phyloP scores from a whole-genome alignment of 2,888 invertebrate genomes.

The Lamellibrachia satsuma region DNA sequence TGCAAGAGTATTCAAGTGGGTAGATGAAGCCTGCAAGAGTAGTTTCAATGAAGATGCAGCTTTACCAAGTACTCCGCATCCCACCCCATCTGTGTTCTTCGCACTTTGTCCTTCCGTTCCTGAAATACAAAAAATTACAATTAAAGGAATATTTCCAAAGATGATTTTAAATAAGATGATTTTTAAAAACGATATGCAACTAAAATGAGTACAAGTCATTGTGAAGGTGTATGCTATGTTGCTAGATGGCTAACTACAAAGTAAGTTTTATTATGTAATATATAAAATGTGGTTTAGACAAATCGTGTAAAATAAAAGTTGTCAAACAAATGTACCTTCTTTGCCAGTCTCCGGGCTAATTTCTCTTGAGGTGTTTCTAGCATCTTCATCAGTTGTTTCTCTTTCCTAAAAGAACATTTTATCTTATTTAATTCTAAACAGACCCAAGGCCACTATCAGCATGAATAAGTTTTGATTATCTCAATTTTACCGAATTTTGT shows the following conservation, averaged over 20 bases:
- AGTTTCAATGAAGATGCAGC: not conserved
- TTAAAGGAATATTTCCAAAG: conserved; percentile 32
- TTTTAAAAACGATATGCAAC: not conserved
- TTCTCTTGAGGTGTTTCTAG: conserved; percentile 97
- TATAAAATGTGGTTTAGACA: no score
- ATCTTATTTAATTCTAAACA: not conserved
- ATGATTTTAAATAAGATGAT: not conserved
- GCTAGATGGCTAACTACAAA: no score
- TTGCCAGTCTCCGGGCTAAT: conserved; percentile 80
- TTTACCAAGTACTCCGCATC: conserved; percentile 86
- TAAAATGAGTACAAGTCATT: no score
- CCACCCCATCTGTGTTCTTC: conserved; percentile 96
- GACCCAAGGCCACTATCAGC: not conserved
- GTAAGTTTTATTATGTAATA: no score
- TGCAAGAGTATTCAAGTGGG: not conserved
- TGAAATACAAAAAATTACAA: conserved; percentile 35
- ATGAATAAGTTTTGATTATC: not conserved
- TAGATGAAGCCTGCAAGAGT: not conserved
- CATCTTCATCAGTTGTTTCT: conserved; percentile 74
- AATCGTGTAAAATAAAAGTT: no score
- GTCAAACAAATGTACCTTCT: conserved; percentile 71
- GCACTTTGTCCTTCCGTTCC: conserved; percentile 83
- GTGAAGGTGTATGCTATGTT: no score
- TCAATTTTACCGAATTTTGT: no score
- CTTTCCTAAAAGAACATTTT: not conserved